phyloP scores from a whole-genome alignment of 1,140 invertebrate genomes.

The Batillaria attramentaria region DNA sequence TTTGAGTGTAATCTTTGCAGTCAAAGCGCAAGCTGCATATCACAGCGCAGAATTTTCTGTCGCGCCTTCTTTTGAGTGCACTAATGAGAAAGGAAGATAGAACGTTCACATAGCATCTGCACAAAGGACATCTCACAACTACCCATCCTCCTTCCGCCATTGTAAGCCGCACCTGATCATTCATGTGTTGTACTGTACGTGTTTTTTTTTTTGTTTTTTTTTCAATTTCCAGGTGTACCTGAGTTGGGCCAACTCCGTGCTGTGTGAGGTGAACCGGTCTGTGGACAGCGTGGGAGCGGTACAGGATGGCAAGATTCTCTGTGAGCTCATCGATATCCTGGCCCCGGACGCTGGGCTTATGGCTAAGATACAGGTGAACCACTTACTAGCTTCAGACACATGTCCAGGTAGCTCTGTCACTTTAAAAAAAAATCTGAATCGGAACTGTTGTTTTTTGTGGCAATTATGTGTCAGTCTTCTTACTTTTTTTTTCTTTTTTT shows the following conservation, averaged over 20 bases:
- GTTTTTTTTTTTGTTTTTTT: not conserved
- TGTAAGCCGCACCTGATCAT: not conserved
- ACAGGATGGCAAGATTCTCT: conserved; percentile 57
- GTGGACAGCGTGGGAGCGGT: conserved; percentile 49
- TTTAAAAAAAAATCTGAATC: not conserved
- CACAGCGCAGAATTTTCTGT: not conserved
- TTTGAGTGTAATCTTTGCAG: too few relatives aligned
- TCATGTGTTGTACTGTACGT: not conserved
- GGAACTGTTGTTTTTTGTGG: too few relatives aligned
- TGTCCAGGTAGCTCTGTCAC: not conserved
- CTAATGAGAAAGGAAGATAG: not conserved
- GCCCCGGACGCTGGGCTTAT: conserved; percentile 46
- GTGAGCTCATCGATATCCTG: conserved; percentile 59
- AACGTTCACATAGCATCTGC: not conserved
- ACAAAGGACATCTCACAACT: too few relatives aligned
- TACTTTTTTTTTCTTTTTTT: too few relatives aligned
- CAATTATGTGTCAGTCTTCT: too few relatives aligned
- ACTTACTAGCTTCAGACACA: not conserved
- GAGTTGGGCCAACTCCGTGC: conserved; percentile 62
- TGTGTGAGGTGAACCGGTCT: conserved; percentile 45
- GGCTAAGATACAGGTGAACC: conserved; percentile 52
- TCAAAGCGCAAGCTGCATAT: too few relatives aligned
- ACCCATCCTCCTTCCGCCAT: not conserved
- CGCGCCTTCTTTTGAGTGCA: not conserved
- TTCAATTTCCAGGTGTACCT: conserved; percentile 53